Base-by-base conservation (phyloP, 1,140 invertebrate genomes). In the Bombus vancouverensis region DNA sequence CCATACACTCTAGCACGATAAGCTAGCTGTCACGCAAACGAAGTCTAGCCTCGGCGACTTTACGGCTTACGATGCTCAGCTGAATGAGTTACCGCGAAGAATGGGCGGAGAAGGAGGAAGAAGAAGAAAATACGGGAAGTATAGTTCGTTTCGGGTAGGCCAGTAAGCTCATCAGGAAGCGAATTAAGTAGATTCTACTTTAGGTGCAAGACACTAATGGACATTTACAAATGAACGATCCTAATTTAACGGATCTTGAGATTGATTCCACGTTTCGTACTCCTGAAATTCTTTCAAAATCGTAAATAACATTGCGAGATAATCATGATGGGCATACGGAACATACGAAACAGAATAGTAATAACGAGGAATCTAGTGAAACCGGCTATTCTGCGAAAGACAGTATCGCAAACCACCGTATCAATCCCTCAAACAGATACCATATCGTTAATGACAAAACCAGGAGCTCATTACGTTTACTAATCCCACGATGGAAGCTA, bases 341-440 rank as follows among this genome's bases (percentile, higher is more conserved):
- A 39, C 28, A 37, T 28, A 66, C 2, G 9, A 25, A 22, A 42
- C 12, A 6, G 39, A 83, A 70, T 59, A 18, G 47, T 22, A 47
- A 66, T 42, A 37, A 83, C 75, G 42, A n/a, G 71, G 73, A 75
- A 85, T 57, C 62, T 32, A 34, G 42, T 0, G n/a, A 3, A 13
- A 15, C 47, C 0, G 1, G 47, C 47, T 53, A 53, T 53, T 53
- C 5, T 8, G 2, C 32, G 59, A 62, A 79, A n/a, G 80, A 28
- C n/a, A 25, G 74, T 34, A 47, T 70, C 62, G 70, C 73, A 81
- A 73, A 85, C 74, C 42, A 34, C 77, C 83, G 71, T 85, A 81
- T 76, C 87, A 83, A 83, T 87, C 75, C 80, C 74, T 83, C 71
- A 68, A 87, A 83, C 65, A 77, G 72, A 88, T 87, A 79, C 10